Conservation (phyloP, 2,113 vertebrate species). For the Upupa epops region DNA sequence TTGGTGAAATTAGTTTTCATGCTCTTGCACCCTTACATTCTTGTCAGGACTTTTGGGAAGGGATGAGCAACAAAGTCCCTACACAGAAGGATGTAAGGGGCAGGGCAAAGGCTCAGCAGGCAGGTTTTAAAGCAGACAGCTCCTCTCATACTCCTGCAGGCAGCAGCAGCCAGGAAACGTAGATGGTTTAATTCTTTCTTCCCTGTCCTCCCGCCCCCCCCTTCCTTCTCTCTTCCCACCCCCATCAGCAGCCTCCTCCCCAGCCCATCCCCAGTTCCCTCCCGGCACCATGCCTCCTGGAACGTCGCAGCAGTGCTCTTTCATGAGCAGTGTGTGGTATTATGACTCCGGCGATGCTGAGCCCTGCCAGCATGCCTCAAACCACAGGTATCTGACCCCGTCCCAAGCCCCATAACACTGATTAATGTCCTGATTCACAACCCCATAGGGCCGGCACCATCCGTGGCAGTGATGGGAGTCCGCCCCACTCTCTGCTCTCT, state of each 20-base stretch:
- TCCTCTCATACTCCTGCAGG: neutral
- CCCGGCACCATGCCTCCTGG: neutral
- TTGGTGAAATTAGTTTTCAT: neutral
- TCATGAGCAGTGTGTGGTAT: neutral
- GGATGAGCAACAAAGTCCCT: neutral
- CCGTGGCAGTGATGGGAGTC: rapidly evolving
- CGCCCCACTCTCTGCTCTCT: too few species aligned
- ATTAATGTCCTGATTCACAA: constrained; percentile 19
- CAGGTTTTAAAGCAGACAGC: neutral
- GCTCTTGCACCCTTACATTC: neutral
- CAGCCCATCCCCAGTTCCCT: neutral
- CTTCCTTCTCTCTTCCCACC: neutral
- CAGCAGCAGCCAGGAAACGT: neutral
- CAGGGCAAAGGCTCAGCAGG: neutral
- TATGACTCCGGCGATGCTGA: neutral
- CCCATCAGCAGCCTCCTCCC: neutral
- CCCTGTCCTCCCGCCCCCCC: neutral
- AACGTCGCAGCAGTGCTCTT: neutral
- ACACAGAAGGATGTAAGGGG: neutral
- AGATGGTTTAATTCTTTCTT: neutral
- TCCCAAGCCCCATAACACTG: neutral
- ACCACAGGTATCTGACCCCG: constrained; percentile 54
- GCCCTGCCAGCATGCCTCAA: neutral
- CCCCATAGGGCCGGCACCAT: neutral
- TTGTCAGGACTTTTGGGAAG: neutral